Conservation (phyloP, 1,140 invertebrate species). For the Venturia canescens region DNA sequence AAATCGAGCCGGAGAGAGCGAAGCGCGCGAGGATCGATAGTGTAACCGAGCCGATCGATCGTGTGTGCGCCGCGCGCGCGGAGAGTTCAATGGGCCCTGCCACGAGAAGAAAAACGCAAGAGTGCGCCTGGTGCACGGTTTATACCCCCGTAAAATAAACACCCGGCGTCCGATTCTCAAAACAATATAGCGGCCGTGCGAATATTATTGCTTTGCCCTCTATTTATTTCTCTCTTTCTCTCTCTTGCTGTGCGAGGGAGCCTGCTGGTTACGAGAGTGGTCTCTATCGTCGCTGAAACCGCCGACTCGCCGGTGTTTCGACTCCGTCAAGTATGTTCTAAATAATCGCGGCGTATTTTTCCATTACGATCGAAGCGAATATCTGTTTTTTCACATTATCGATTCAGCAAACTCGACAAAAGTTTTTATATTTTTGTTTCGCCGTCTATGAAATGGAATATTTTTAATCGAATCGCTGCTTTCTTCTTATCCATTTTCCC, state of each 20-base stretch:
- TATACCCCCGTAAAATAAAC: conserved; percentile 33
- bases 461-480: no score
- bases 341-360: no score
- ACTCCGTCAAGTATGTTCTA: no score
- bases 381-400: no score
- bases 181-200: conserved; percentile 36
- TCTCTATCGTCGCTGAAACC: neutral
- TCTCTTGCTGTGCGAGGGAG: neutral
- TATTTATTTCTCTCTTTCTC: no score
- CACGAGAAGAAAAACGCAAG: conserved; percentile 5
- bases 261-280: neutral
- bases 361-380: no score
- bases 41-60: conserved; percentile 1
- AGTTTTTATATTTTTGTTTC: no score
- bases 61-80: neutral
- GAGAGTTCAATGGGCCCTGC: conserved; percentile 10
- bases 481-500: no score
- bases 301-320: no score
- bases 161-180: conserved; percentile 35
- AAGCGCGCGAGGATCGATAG: neutral
- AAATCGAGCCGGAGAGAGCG: neutral
- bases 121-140: neutral
- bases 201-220: conserved; percentile 28
- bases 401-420: no score
- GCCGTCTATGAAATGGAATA: no score